These are phyloP conservation scores for Thaumetopoea pityocampa DNA, from an alignment of 1,140 invertebrate species.

Conservation along the genomic window DNA sequence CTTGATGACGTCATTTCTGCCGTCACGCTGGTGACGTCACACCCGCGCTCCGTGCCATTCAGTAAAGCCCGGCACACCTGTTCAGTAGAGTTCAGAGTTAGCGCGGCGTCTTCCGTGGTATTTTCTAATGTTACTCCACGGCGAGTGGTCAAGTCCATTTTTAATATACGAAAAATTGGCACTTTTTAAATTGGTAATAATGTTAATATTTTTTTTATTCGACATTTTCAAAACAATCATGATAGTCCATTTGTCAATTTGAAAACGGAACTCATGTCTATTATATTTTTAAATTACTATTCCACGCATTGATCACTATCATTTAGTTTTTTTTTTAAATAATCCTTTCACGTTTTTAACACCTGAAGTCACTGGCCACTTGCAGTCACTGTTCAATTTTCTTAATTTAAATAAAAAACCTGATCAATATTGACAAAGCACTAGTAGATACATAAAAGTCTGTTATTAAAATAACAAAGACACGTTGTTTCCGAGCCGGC, in stretches of 20 bases:
- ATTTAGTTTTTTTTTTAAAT: too few species aligned
- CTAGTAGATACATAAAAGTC: too few species aligned
- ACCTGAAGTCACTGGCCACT: too few species aligned
- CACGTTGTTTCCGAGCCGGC: slow-evolving; percentile 2
- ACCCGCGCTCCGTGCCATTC: slow-evolving; percentile 39
- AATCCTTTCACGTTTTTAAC: too few species aligned
- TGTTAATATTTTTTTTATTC: slow-evolving; percentile 9
- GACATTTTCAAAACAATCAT: slow-evolving; percentile 18
- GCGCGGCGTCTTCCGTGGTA: slow-evolving; percentile 22
- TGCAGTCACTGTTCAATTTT: too few species aligned
- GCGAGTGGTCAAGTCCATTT: slow-evolving; percentile 67
- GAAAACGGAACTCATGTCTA: slow-evolving; percentile 23
- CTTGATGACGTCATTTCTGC: slow-evolving; percentile 34
- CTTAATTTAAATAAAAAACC: too few species aligned
- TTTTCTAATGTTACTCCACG: slow-evolving; percentile 41
- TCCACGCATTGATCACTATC: too few species aligned
- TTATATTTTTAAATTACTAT: slow-evolving; percentile 10
- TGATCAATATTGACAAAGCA: too few species aligned
- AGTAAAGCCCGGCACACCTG: slow-evolving; percentile 46
- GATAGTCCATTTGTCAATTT: slow-evolving; percentile 12
- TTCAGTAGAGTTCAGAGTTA: slow-evolving; percentile 36
- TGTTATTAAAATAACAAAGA: too few species aligned
- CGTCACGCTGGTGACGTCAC: slow-evolving; percentile 46
- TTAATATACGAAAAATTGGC: slow-evolving; percentile 20
- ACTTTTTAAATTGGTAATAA: slow-evolving; percentile 5